Conservation (phyloP, 2,888 invertebrate species). For the Oscheius sp. region DNA sequence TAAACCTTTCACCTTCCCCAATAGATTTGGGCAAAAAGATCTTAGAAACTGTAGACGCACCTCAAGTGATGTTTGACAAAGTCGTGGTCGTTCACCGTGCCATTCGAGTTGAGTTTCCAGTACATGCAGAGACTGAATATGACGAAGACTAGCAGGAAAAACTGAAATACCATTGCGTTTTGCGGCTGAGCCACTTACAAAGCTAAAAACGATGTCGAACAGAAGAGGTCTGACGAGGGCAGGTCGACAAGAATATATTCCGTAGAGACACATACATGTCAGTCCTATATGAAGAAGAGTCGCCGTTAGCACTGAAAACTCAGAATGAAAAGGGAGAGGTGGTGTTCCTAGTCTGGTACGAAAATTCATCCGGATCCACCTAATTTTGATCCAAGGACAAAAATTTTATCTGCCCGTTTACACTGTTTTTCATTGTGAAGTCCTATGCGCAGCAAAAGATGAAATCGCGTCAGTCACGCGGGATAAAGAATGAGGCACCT, state of each 20-base stretch:
- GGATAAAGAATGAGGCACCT: conserved; percentile 24
- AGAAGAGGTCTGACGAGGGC: conserved; percentile 58
- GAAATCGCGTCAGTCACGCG: conserved; percentile 32
- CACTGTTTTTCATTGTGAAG: conserved; percentile 19
- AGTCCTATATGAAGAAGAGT: conserved; percentile 52
- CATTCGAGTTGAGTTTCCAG: conserved; percentile 49
- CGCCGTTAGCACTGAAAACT: conserved; percentile 50
- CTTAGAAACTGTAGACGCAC: conserved; percentile 20
- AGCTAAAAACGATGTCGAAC: conserved; percentile 51
- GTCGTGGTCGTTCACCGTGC: conserved; percentile 50
- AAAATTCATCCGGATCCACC: no score
- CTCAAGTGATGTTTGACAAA: conserved; percentile 54
- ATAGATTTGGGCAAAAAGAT: not conserved
- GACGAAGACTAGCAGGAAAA: conserved; percentile 48
- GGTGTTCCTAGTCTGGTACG: no score
- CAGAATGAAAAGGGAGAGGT: not conserved
- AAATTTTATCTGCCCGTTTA: no score
- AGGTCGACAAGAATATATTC: conserved; percentile 58
- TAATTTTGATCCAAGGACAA: no score
- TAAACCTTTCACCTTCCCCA: not conserved
- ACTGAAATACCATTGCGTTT: conserved; percentile 37
- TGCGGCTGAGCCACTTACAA: conserved; percentile 38
- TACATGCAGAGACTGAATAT: conserved; percentile 51
- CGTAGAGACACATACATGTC: conserved; percentile 55
- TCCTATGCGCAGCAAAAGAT: conserved; percentile 4